Conservation (phyloP, 2,888 invertebrate genomes). For the Aleiodes alternator region DNA sequence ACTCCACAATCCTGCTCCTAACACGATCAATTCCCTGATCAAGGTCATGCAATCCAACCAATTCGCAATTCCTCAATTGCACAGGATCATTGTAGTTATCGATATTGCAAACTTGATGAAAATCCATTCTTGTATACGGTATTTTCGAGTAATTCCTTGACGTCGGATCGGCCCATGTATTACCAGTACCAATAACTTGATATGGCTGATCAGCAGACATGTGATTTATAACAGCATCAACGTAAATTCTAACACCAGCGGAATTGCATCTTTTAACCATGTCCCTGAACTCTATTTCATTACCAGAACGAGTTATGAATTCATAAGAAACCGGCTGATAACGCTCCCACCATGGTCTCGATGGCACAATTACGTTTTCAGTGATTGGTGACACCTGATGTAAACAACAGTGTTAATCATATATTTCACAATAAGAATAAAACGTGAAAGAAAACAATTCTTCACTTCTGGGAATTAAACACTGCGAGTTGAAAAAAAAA, state of each 20-base stretch:
- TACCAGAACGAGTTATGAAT: slow-evolving; percentile 86
- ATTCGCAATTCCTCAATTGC: slow-evolving; percentile 83
- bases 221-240: slow-evolving; percentile 90
- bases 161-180: slow-evolving; percentile 79
- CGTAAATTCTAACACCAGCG: slow-evolving; percentile 89
- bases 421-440: not conserved
- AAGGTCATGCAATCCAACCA: slow-evolving; percentile 85
- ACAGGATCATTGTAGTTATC: slow-evolving; percentile 81
- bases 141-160: slow-evolving; percentile 79
- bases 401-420: not conserved
- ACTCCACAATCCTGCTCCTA: slow-evolving; percentile 80
- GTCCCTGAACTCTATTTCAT: slow-evolving; percentile 81
- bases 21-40: slow-evolving; percentile 83
- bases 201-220: slow-evolving; percentile 79
- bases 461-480: too few relatives aligned
- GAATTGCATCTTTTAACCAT: slow-evolving; percentile 89
- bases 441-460: too few relatives aligned
- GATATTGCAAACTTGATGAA: slow-evolving; percentile 82
- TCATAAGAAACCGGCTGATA: slow-evolving; percentile 92
- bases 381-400: slow-evolving; percentile 84
- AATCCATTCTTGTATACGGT: slow-evolving; percentile 82
- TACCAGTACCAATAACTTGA: slow-evolving; percentile 79
- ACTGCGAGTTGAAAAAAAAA: not conserved
- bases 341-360: slow-evolving; percentile 89
- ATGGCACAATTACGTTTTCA: slow-evolving; percentile 81